Base-by-base conservation (phyloP, 1,140 invertebrate species). In the Paralvinella palmiformis region DNA sequence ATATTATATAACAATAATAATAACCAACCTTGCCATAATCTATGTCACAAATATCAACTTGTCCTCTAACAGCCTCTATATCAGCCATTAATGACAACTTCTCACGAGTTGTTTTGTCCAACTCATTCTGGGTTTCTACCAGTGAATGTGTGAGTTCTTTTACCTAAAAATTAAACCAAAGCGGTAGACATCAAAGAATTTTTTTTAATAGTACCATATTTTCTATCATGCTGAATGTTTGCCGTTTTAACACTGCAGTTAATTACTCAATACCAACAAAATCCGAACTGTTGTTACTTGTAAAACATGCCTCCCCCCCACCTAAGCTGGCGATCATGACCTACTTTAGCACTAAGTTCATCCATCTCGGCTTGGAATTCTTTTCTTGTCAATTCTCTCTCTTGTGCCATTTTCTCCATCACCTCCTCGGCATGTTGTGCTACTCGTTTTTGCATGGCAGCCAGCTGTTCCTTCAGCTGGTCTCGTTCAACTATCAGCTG, bases 401-500 rank as follows among this genome's bases (percentile, higher is more conserved):
- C 75, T 32, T 69, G 60, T 31, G 68, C 67, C 17, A 73, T 70
- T 56, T 72, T 69, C 5, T 36, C 41, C 66, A 72, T 70, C 10
- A 70, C 69, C 6, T 72, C 69, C 10, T 50, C 53, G 7, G 74
- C 68, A 32, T 72, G 66, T 22, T 67, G 45, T 36, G 72, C 72
- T 70, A 75, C 71, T 32, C 73, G 67, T 24, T 71, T 55, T 27
- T 69, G 67, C 67, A 73, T 66, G 32, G 67, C 69, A 3, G 48
- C 62, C 24, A 77, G 68, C 53, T 77, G 71, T 27, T 75, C 73
- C 44, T 58, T 64, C 31, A 75, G 36, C 52, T 75, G 75, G 35
- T 75, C 73, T 50, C 71, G 73, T 41, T 77, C 65, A 13, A 75
- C 73, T 41, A 75, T 59, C 3, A 73, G 73, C 75, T 77, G 64